These are phyloP conservation scores for Cardiocondyla obscurior DNA, from an alignment of 1,140 invertebrate species.

Conservation along the genomic window DNA sequence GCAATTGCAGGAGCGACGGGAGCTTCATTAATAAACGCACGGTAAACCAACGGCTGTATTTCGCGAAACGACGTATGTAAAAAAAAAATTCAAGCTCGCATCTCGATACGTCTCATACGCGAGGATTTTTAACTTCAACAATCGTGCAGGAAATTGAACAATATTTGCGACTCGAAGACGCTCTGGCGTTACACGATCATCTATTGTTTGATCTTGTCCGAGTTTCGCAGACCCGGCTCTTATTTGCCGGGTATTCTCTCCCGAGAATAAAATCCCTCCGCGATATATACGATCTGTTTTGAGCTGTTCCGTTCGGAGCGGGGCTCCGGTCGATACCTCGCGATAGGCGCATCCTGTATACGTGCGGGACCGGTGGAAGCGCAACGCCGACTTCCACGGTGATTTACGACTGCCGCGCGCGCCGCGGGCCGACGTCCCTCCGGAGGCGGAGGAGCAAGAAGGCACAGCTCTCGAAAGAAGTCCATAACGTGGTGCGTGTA, in stretches of 20 bases:
- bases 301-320: neutral
- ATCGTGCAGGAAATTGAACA: neutral
- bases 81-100: neutral
- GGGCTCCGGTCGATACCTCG: conserved; percentile 13
- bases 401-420: conserved; percentile 65
- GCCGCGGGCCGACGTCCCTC: conserved; percentile 38
- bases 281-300: conserved; percentile 25
- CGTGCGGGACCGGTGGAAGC: conserved; percentile 44
- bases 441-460: conserved; percentile 57
- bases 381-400: conserved; percentile 57
- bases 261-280: neutral
- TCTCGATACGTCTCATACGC: neutral
- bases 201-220: neutral
- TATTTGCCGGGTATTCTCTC: neutral
- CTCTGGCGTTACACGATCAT: neutral
- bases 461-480: conserved; percentile 57
- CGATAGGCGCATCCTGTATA: conserved; percentile 39
- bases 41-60: neutral
- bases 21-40: neutral
- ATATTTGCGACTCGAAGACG: neutral
- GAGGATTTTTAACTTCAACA: neutral
- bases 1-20: neutral
- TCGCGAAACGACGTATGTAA: neutral
- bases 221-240: neutral
- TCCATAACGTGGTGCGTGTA: conserved; percentile 64